A percentile compares a stretch with the other conserved stretches of the same genome.
Conservation (phyloP, 2,113 vertebrate species). For the Chaetops frenatus region DNA sequence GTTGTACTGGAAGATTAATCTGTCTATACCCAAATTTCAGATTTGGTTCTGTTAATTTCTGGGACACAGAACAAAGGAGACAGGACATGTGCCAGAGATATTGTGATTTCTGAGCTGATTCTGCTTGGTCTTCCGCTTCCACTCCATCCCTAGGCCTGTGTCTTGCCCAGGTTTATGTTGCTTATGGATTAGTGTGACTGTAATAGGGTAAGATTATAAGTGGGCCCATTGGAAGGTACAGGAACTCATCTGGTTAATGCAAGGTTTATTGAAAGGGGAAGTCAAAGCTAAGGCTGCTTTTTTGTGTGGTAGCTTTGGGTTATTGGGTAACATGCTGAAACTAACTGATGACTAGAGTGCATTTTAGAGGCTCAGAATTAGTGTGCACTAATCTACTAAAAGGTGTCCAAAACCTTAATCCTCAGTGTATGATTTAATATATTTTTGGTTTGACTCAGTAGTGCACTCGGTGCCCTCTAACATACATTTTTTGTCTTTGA, state of each 20-base stretch:
- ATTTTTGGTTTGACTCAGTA: not conserved
- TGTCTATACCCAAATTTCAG: not conserved
- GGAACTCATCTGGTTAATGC: not conserved
- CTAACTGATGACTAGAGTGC: not conserved
- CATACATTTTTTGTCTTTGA: not conserved
- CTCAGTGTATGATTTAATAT: not conserved
- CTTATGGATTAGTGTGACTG: not conserved
- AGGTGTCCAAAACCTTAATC: not conserved
- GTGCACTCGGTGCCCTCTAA: not conserved
- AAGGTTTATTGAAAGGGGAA: not conserved
- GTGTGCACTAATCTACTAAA: not conserved
- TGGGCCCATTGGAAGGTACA: not conserved
- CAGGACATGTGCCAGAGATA: rapidly evolving
- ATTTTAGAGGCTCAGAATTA: not conserved
- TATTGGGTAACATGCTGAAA: not conserved
- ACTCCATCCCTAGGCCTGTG: not conserved
- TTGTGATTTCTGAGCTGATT: not conserved
- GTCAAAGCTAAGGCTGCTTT: not conserved
- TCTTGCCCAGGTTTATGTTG: not conserved
- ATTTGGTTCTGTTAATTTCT: not conserved
- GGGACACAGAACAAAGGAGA: not conserved
- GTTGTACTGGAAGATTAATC: not conserved
- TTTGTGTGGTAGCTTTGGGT: not conserved
- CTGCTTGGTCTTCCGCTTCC: not conserved
- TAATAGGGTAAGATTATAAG: not conserved